Percentiles rank a stretch among this genome's conserved stretches.
These are phyloP conservation scores for Congeria kusceri DNA, from an alignment of 2,888 invertebrate genomes.

Conservation along the genomic window DNA sequence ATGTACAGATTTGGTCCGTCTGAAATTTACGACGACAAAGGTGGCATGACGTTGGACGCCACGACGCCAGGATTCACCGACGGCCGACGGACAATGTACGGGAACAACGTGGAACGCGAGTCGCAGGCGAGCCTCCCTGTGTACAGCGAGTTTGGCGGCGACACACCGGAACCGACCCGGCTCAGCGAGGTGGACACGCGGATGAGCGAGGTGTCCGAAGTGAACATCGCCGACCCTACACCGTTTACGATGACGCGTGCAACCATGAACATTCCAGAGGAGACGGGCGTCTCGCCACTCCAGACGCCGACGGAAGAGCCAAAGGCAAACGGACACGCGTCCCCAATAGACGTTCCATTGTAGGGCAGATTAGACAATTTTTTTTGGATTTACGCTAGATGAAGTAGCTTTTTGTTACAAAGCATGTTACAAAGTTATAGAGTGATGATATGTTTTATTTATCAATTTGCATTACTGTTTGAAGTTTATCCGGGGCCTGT, in stretches of 20 bases:
- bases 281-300: conserved; percentile 54
- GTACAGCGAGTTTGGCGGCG: conserved; percentile 65
- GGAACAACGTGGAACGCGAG: conserved; percentile 55
- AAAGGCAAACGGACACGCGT: conserved; percentile 38
- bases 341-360: conserved; percentile 38
- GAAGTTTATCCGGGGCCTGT: too few relatives aligned
- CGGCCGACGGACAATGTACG: conserved; percentile 57
- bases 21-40: conserved; percentile 61
- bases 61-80: conserved; percentile 63
- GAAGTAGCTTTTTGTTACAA: too few relatives aligned
- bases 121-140: conserved; percentile 61
- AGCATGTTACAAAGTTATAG: too few relatives aligned
- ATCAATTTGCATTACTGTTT: too few relatives aligned
- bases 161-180: conserved; percentile 67
- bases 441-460: too few relatives aligned
- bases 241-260: conserved; percentile 65
- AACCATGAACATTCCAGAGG: conserved; percentile 64
- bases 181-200: conserved; percentile 62
- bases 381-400: too few relatives aligned
- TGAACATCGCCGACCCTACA: conserved; percentile 49
- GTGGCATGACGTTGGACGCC: conserved; percentile 62
- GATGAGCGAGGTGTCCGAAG: conserved; percentile 57
- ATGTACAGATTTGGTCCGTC: conserved; percentile 65
- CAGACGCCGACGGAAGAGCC: conserved; percentile 40
- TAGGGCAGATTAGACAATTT: too few relatives aligned